Base-by-base conservation (phyloP, 2,113 vertebrate species). In the Pituophis catenifer region DNA sequence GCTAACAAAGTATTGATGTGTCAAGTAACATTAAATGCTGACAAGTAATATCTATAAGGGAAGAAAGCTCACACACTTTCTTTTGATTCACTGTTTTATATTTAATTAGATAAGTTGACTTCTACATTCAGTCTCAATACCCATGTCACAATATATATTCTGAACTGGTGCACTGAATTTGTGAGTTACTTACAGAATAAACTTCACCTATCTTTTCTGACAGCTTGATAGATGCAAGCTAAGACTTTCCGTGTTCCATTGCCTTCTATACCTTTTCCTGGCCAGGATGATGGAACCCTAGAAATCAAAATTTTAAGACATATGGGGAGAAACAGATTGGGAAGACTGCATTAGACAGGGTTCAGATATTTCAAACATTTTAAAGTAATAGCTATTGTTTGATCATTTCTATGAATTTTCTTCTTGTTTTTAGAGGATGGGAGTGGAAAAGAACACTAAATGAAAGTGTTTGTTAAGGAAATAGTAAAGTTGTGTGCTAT, bases 11-110 rank as follows among this genome's bases (percentile, higher is more conserved):
- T 48, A 75, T 59, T 50, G 91, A 53, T 21, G 3, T 86, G 94
- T 94, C 1, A 91, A 92, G 93, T 1, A 0, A 92, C 0, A 0
- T 26, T 93, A 62, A 94, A 90, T 89, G 12, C 88, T 91, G 52
- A 86, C 94, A 92, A 86, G 58, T 70, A 91, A 33, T 95, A 96
- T 95, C 91, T 48, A 86, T 93, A 91, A 75, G 91, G 9, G 57
- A 94, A 48, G 95, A 85, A 93, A 94, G 93, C 24, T n/a, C 95
- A n/a, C n/a, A 0, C 44, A 90, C 96, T 97, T 97, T 95, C 92
- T 86, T 97, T 94, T 94, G 86, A 95, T 95, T 93, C 95, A 54
- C 33, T 95, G 97, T 96, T 91, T 89, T 93, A 0, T 89, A 0
- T 91, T 75, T 96, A 57, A 86, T 24, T 94, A 62, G 90, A 58